Evolutionary conservation across 2,888 invertebrate genomes (phyloP).

Genomic region (Drosophila histrio): DNA sequence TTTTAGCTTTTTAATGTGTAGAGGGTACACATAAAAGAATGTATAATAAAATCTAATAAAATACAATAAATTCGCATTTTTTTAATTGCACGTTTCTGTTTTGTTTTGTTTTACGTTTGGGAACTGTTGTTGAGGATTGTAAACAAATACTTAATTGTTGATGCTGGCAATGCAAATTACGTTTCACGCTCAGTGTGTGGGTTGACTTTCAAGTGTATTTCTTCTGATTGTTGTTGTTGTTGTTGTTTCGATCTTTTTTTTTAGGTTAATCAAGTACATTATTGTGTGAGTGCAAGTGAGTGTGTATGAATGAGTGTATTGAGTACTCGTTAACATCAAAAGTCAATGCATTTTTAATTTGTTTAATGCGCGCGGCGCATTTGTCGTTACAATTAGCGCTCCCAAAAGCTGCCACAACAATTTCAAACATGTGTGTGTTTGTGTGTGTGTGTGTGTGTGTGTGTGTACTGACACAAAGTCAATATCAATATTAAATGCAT

Average conservation of each 20-base stretch:
- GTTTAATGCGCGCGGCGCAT: constrained; percentile 64
- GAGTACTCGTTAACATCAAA: constrained; percentile 68
- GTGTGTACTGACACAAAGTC: constrained; percentile 29
- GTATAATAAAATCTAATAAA: constrained; percentile 12
- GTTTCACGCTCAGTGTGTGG: constrained; percentile 55
- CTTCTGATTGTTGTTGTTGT: constrained; percentile 13
- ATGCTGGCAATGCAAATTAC: constrained; percentile 67
- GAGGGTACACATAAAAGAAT: neutral
- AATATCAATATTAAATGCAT: constrained; percentile 49
- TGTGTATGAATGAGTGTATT: constrained; percentile 25
- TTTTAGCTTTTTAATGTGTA: neutral
- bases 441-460: constrained; percentile 9
- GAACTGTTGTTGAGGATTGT: constrained; percentile 53
- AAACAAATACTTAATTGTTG: constrained; percentile 75
- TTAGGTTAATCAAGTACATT: constrained; percentile 67
- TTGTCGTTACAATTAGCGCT: constrained; percentile 68
- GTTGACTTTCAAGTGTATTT: constrained; percentile 51
- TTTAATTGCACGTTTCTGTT: constrained; percentile 30
- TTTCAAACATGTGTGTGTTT: neutral
- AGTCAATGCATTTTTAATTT: constrained; percentile 76
- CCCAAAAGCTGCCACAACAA: constrained; percentile 30
- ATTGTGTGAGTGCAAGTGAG: neutral
- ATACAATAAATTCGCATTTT: constrained; percentile 22
- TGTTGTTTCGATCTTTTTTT: constrained; percentile 28
- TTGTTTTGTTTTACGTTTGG: constrained; percentile 18